phyloP scores from a whole-genome alignment of 2,113 vertebrate species.

The Macquaria ambigua region DNA sequence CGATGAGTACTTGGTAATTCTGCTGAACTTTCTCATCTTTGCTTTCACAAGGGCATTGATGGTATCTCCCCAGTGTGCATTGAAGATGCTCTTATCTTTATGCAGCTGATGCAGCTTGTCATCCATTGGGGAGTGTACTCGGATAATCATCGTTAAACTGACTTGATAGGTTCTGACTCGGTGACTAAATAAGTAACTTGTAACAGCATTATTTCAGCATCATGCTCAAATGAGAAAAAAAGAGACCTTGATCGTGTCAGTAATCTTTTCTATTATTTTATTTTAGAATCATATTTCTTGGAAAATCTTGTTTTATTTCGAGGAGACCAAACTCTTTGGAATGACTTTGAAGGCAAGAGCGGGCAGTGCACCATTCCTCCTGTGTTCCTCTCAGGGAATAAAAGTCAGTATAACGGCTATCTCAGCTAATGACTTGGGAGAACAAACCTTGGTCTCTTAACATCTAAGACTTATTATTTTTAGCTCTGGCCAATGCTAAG shows the following conservation, averaged over 20 bases:
- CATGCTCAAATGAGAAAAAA: background rate
- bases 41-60: constrained; percentile 77
- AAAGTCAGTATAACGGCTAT: constrained; percentile 84
- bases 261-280: constrained; percentile 14
- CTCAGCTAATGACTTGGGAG: constrained; percentile 89
- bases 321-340: constrained; percentile 80
- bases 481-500: constrained; percentile 86
- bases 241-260: background rate
- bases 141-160: constrained; percentile 76
- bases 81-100: constrained; percentile 80
- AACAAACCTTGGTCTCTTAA: constrained; percentile 88
- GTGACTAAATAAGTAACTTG: constrained; percentile 61
- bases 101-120: constrained; percentile 77
- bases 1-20: constrained; percentile 71
- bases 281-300: constrained; percentile 40
- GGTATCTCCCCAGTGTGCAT: constrained; percentile 73
- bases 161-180: constrained; percentile 70
- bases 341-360: constrained; percentile 85
- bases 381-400: constrained; percentile 80
- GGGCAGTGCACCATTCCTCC: constrained; percentile 75
- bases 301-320: constrained; percentile 62
- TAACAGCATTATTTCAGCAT: constrained; percentile 51
- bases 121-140: constrained; percentile 61
- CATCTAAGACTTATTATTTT: constrained; percentile 89
- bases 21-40: constrained; percentile 77